These are phyloP conservation scores for Lasioglossum malachurum DNA, from an alignment of 2,888 invertebrate species.

Conservation along the genomic window DNA sequence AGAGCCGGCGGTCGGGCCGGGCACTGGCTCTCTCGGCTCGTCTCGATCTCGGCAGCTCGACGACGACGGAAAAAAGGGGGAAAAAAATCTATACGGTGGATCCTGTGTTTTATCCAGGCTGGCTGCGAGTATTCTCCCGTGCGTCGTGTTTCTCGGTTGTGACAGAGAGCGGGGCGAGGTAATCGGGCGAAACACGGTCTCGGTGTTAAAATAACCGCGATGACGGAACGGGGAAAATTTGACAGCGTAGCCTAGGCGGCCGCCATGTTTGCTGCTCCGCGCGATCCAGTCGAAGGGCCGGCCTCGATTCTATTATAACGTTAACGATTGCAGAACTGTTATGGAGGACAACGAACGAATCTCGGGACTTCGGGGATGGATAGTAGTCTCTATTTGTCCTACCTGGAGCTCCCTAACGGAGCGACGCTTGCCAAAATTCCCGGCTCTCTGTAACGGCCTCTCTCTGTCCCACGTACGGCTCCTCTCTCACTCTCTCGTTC, in stretches of 20 bases:
- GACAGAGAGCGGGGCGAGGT: background rate
- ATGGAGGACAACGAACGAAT: slow-evolving; percentile 7
- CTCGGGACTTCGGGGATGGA: background rate
- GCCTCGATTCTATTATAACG: slow-evolving; percentile 32
- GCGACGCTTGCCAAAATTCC: slow-evolving; percentile 67
- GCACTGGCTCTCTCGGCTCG: slow-evolving; percentile 57
- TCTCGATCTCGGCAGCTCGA: slow-evolving; percentile 15
- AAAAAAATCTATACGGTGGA: background rate
- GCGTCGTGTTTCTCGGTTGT: background rate
- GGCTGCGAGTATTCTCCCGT: slow-evolving; percentile 20
- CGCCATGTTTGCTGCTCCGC: slow-evolving; percentile 77
- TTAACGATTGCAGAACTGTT: slow-evolving; percentile 1
- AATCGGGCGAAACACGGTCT: slow-evolving; percentile 21
- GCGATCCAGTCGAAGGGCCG: slow-evolving; percentile 64
- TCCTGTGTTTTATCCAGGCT: background rate
- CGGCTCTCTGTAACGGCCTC: slow-evolving; percentile 64
- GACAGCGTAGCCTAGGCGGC: slow-evolving; percentile 74
- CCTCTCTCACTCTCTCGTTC: slow-evolving; percentile 33
- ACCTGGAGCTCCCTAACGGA: slow-evolving; percentile 80
- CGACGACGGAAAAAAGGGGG: background rate
- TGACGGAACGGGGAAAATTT: slow-evolving; percentile 69
- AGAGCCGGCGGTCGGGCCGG: slow-evolving; percentile 47
- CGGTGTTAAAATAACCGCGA: slow-evolving; percentile 59
- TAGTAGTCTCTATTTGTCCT: slow-evolving; percentile 40
- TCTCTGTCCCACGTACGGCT: slow-evolving; percentile 51